These are phyloP conservation scores for Disparrhopalites patrizii DNA, from an alignment of 2,888 invertebrate species.

Conservation along the genomic window DNA sequence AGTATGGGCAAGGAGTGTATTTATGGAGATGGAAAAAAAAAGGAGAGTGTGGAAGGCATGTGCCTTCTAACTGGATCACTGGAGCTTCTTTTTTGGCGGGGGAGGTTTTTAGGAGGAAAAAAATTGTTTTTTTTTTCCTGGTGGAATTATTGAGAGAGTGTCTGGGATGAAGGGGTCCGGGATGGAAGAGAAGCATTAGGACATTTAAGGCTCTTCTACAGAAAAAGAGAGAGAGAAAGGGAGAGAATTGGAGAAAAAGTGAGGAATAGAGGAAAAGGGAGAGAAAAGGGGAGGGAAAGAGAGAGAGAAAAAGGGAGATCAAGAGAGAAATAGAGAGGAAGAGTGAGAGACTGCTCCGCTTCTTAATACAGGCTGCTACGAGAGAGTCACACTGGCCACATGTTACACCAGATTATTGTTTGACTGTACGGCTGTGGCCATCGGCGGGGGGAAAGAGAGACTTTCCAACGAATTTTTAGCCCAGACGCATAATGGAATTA, in stretches of 20 bases:
- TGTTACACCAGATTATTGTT: conserved; percentile 6
- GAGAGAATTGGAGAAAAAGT: not conserved
- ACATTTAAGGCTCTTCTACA: not conserved
- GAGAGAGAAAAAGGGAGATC: conserved; percentile 4
- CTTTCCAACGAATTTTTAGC: too few relatives aligned
- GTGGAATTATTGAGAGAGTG: too few relatives aligned
- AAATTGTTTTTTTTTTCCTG: too few relatives aligned
- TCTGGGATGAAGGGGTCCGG: too few relatives aligned
- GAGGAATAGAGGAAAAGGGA: not conserved
- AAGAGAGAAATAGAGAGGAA: conserved; percentile 3
- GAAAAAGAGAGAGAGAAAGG: not conserved
- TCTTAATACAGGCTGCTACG: not conserved
- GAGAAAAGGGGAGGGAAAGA: not conserved
- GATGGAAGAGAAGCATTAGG: too few relatives aligned
- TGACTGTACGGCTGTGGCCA: too few relatives aligned
- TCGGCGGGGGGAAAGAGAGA: too few relatives aligned
- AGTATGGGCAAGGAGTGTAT: not conserved
- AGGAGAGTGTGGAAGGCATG: not conserved
- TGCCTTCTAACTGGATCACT: not conserved
- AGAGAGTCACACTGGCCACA: conserved; percentile 24
- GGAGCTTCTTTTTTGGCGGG: not conserved
- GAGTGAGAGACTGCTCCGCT: conserved; percentile 12
- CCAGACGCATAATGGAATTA: conserved; percentile 18
- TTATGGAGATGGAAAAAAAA: not conserved
- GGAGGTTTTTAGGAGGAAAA: too few relatives aligned